phyloP scores from a whole-genome alignment of 1,140 invertebrate species.

The Drosophila paulistorum region DNA sequence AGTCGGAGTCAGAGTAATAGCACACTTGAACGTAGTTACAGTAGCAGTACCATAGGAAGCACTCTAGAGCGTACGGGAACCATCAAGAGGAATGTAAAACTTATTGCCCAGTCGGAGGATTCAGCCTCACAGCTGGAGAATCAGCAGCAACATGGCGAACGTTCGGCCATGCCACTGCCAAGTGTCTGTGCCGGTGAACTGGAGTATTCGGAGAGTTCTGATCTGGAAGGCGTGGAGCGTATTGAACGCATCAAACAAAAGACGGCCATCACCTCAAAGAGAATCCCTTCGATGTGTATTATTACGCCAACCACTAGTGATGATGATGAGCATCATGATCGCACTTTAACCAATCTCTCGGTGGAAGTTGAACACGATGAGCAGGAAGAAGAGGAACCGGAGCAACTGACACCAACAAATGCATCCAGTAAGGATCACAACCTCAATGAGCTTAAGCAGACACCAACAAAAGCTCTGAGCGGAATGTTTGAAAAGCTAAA shows the following conservation, averaged over 20 bases:
- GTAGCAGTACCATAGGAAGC: slow-evolving; percentile 84
- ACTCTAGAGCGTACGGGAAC: slow-evolving; percentile 78
- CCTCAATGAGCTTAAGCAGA: slow-evolving; percentile 74
- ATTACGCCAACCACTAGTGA: slow-evolving; percentile 94
- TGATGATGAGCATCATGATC: slow-evolving; percentile 87
- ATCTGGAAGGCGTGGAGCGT: slow-evolving; percentile 92
- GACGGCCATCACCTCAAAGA: slow-evolving; percentile 92
- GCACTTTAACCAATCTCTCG: slow-evolving; percentile 65
- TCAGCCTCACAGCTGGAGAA: slow-evolving; percentile 28
- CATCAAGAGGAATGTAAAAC: slow-evolving; percentile 84
- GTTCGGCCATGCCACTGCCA: slow-evolving; percentile 48
- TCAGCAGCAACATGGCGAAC: slow-evolving; percentile 34
- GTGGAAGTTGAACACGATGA: slow-evolving; percentile 54
- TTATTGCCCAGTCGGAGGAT: slow-evolving; percentile 27
- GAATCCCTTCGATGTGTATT: slow-evolving; percentile 96
- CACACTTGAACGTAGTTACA: slow-evolving; percentile 85
- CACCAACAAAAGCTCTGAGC: slow-evolving; percentile 84
- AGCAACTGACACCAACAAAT: slow-evolving; percentile 67
- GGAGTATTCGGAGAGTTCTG: slow-evolving; percentile 92
- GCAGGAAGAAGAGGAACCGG: slow-evolving; percentile 25
- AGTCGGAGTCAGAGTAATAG: slow-evolving; percentile 83
- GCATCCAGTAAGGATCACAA: slow-evolving; percentile 70
- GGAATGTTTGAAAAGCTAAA: slow-evolving; percentile 87
- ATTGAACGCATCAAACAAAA: slow-evolving; percentile 93
- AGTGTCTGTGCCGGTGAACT: slow-evolving; percentile 38